phyloP scores from a whole-genome alignment of 2,797 vertebrate species.

The Notamacropus eugenii region DNA sequence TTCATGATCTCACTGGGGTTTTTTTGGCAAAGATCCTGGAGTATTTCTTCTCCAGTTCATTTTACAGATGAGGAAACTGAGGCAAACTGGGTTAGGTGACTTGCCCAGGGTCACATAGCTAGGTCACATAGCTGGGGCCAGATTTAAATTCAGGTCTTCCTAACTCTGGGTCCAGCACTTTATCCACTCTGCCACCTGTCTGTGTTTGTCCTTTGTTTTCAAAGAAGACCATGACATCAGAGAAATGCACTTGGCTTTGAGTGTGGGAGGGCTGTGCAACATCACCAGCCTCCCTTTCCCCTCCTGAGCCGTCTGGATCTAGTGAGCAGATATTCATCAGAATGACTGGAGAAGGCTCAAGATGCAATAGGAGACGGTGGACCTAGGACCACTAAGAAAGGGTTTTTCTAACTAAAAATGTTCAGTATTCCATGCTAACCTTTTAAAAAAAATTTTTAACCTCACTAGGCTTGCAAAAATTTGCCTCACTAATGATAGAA shows the following conservation, averaged over 20 bases:
- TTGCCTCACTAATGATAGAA: neutral
- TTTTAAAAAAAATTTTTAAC: slow-evolving; percentile 28
- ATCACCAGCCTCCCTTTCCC: too few relatives aligned
- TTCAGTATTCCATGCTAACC: neutral
- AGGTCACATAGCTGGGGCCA: neutral
- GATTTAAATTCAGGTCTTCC: neutral
- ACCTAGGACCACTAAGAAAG: neutral
- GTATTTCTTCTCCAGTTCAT: neutral
- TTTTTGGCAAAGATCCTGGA: neutral
- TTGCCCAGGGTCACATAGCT: neutral
- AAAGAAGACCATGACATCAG: too few relatives aligned
- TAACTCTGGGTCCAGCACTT: too few relatives aligned
- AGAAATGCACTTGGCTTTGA: too few relatives aligned
- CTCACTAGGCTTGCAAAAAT: neutral
- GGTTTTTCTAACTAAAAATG: neutral
- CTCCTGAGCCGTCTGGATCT: too few relatives aligned
- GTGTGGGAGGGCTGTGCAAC: too few relatives aligned
- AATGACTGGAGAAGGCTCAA: too few relatives aligned
- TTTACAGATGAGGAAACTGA: neutral
- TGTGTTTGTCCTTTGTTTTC: too few relatives aligned
- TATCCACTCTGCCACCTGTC: neutral
- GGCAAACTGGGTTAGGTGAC: neutral
- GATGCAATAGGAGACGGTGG: too few relatives aligned
- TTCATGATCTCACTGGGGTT: neutral
- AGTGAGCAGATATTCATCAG: too few relatives aligned